These are phyloP conservation scores for Papilio xuthus DNA, from an alignment of 1,140 invertebrate species.

Conservation along the genomic window DNA sequence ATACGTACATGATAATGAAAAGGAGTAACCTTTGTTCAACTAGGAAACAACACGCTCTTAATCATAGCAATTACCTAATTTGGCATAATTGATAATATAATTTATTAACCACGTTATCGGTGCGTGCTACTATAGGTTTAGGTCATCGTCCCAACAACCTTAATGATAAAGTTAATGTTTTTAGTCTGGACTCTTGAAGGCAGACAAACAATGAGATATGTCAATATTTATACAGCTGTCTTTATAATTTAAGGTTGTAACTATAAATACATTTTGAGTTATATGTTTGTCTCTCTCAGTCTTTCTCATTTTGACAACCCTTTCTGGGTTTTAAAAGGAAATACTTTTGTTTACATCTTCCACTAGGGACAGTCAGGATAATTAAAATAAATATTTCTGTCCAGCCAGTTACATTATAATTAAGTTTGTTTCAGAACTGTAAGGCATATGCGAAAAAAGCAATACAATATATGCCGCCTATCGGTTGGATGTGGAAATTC, in stretches of 20 bases:
- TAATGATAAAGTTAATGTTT: conserved; percentile 31
- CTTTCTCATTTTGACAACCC: background rate
- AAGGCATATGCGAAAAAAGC: conserved; percentile 97
- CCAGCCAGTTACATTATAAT: background rate
- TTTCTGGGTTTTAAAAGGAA: too few species aligned
- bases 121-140: background rate
- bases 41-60: background rate
- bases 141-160: conserved; percentile 1
- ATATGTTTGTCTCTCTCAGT: too few species aligned
- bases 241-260: background rate
- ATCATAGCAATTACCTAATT: conserved; percentile 12
- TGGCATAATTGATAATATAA: conserved; percentile 15
- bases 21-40: background rate
- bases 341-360: too few species aligned
- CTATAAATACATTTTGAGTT: background rate
- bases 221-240: background rate
- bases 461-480: conserved; percentile 94
- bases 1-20: background rate
- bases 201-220: background rate
- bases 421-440: conserved; percentile 87
- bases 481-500: conserved; percentile 98
- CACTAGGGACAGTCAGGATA: too few species aligned
- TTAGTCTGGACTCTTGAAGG: conserved; percentile 5
- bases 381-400: too few species aligned
- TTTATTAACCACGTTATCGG: conserved; percentile 21